A percentile compares a stretch with the other conserved stretches of the same genome.
phyloP scores from a whole-genome alignment of 1,140 invertebrate genomes.

The Ostrea denselamellosa region DNA sequence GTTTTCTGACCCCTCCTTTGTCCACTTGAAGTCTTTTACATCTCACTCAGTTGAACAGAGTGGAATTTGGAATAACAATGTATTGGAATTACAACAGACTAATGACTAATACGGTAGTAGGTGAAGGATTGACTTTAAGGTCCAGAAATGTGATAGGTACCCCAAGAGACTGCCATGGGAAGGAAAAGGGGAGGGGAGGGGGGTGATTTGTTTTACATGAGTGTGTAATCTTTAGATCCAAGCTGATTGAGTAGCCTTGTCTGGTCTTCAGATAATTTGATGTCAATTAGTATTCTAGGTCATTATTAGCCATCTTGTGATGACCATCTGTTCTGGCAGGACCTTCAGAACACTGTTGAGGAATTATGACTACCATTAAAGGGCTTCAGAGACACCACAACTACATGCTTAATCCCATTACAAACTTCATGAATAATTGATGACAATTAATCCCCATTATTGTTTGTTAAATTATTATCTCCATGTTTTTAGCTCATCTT shows the following conservation, averaged over 20 bases:
- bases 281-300: constrained; percentile 2
- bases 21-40: too few species aligned
- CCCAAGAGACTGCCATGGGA: neutral
- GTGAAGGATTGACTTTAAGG: neutral
- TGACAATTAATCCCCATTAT: constrained; percentile 1
- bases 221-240: neutral
- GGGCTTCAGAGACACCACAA: too few species aligned
- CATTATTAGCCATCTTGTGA: constrained; percentile 5
- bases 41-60: too few species aligned
- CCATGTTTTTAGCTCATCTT: neutral
- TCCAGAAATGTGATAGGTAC: neutral
- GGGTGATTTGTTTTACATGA: constrained; percentile 10
- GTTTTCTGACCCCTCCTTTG: too few species aligned
- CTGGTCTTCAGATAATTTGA: neutral
- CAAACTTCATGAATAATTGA: constrained; percentile 30
- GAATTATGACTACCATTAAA: too few species aligned
- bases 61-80: too few species aligned
- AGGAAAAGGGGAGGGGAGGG: neutral
- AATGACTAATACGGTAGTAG: too few species aligned
- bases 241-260: neutral
- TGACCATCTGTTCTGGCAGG: constrained; percentile 3
- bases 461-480: neutral
- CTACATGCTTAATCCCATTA: neutral
- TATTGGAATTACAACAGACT: too few species aligned
- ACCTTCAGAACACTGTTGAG: neutral